A percentile compares a stretch with the other conserved stretches of the same genome.
Conservation (phyloP, 2,113 vertebrate species). For the Cathartes aura region DNA sequence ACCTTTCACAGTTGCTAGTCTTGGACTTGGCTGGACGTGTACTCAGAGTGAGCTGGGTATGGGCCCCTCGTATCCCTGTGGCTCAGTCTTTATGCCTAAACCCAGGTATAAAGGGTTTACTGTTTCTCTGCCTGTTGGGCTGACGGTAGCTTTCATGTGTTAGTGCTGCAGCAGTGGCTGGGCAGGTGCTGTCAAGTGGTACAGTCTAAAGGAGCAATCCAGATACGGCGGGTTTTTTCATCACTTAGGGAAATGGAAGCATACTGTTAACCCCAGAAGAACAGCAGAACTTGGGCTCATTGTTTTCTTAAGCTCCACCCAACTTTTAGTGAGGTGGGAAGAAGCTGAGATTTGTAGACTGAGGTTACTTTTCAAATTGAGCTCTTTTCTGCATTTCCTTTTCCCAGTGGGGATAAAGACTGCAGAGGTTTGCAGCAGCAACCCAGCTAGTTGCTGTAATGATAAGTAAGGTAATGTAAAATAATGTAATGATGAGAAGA, state of each 20-base stretch:
- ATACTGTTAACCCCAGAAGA: background rate
- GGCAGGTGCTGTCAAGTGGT: background rate
- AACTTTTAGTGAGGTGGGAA: background rate
- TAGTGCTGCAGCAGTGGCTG: background rate
- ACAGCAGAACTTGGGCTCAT: background rate
- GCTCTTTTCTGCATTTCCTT: background rate
- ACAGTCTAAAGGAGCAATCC: background rate
- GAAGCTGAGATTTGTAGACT: background rate
- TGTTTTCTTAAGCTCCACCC: background rate
- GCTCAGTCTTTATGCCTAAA: background rate
- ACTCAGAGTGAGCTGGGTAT: background rate
- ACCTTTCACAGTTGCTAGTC: background rate
- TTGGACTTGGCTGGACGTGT: background rate
- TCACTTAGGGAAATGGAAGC: background rate
- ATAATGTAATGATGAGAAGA: background rate
- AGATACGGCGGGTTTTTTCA: background rate
- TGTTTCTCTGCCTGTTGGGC: background rate
- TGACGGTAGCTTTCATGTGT: background rate
- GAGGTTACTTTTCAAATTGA: background rate
- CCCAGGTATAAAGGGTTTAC: no score
- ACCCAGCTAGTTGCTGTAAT: background rate
- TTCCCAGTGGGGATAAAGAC: background rate
- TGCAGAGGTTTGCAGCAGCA: background rate
- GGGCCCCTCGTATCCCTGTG: fast-evolving
- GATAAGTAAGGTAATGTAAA: background rate